Evolutionary conservation across 1,140 invertebrate species (phyloP).

Genomic region (Campodea augens): DNA sequence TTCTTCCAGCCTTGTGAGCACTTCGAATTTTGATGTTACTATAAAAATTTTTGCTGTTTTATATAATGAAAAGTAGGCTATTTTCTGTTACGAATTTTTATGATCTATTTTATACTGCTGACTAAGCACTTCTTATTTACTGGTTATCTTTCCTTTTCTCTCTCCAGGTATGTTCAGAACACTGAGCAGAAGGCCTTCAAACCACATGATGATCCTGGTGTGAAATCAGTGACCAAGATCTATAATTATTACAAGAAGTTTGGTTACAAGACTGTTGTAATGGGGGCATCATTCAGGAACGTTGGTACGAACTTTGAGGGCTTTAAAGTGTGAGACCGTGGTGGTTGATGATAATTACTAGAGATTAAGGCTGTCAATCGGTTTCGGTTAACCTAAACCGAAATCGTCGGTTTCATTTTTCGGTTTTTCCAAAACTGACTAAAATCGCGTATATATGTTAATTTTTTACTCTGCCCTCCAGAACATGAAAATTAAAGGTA

Average conservation of each 20-base stretch:
- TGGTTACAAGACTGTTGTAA: slow-evolving; percentile 91
- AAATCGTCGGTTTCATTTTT: no score
- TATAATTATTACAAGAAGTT: slow-evolving; percentile 99
- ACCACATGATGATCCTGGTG: slow-evolving; percentile 78
- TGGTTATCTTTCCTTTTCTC: slow-evolving; percentile 8
- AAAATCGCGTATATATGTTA: no score
- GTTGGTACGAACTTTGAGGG: slow-evolving; percentile 29
- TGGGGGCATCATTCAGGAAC: slow-evolving; percentile 98
- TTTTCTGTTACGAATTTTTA: slow-evolving; percentile 1
- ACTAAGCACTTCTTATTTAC: neutral
- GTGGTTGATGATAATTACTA: neutral
- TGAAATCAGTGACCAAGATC: slow-evolving; percentile 82
- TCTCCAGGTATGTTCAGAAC: slow-evolving; percentile 60
- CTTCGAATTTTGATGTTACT: no score
- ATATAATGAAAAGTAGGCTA: no score
- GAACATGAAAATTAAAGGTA: no score
- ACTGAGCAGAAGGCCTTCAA: slow-evolving; percentile 65
- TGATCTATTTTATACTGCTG: slow-evolving; percentile 2
- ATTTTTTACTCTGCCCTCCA: no score
- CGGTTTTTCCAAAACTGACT: no score
- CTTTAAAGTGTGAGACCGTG: slow-evolving; percentile 1
- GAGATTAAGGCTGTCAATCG: no score
- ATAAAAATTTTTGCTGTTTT: no score
- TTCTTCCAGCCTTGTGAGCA: no score
- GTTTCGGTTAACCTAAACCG: no score